These are phyloP conservation scores for Adelosebastes latens DNA, from an alignment of 2,797 vertebrate genomes.

Conservation along the genomic window DNA sequence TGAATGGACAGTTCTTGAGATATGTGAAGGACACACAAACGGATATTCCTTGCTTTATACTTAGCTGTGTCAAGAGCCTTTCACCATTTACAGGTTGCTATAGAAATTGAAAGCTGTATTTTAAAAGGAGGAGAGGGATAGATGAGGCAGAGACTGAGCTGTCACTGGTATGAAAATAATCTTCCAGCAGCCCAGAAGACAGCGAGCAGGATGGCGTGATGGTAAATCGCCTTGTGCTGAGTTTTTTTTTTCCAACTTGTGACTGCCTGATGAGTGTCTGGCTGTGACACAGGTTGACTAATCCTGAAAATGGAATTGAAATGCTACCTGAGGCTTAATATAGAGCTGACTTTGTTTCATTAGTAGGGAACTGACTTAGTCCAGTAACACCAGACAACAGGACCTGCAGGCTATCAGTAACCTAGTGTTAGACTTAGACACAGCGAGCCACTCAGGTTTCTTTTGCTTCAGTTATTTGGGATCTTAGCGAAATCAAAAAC, in stretches of 20 bases:
- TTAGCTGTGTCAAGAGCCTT: not conserved
- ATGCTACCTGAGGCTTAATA: slow-evolving; percentile 21
- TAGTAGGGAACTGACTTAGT: slow-evolving; percentile 1
- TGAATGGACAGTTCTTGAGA: no score
- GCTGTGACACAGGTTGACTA: slow-evolving; percentile 24
- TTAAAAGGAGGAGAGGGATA: not conserved
- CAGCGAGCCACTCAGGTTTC: accelerated
- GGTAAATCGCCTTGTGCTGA: not conserved
- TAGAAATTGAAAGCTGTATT: not conserved
- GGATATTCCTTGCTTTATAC: not conserved
- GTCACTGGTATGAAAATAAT: slow-evolving; percentile 22
- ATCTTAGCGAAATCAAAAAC: not conserved
- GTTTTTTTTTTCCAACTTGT: not conserved
- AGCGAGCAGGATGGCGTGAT: not conserved
- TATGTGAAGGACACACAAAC: not conserved
- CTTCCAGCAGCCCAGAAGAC: not conserved
- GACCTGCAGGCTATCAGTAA: not conserved
- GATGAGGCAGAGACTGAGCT: not conserved
- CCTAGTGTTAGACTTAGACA: no score
- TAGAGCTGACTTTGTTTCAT: not conserved
- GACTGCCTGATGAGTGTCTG: slow-evolving; percentile 26
- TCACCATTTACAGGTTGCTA: not conserved
- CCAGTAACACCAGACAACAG: not conserved
- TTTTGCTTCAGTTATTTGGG: not conserved
- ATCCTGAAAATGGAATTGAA: slow-evolving; percentile 35